Base-by-base conservation (phyloP, 1,140 invertebrate genomes). In the Drosophila subpulchrella region DNA sequence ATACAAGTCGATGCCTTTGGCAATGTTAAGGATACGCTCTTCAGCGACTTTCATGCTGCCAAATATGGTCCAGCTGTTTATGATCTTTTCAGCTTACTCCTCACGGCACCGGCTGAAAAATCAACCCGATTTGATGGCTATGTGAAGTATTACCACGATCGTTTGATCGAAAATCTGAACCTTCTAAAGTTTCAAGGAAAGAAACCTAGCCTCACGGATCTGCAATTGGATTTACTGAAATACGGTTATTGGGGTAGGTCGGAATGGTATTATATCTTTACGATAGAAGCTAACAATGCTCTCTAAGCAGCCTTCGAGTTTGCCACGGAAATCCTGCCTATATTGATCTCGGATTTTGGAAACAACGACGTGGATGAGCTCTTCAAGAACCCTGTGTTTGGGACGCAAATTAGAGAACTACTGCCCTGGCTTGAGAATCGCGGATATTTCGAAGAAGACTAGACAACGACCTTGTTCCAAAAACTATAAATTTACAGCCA, bases 341-440 rank as follows among this genome's bases (percentile, higher is more conserved):
- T 84, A 15, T 20, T 75, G 2, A 30, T 89, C 17, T 66, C 73
- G 6, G 58, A 78, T 8, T 73, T 71, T 20, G 34, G 32, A 2
- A 47, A 30, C 27, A 20, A 39, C 6, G 61, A 81, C 46, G 15
- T 63, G 0, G 65, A 78, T 6, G 84, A 84, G 39, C 6, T 84
- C 0, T 84, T 81, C 8, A 78, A 42, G 44, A 54, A 59, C 8
- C 8, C 42, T 0, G 42, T 38, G 2, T 90, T 78, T 38, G 55
- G 56, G 0, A 15, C 41, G 2, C 63, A 90, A 51, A 32, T 90
- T 1, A 57, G 66, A 6, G 71, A 78, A 24, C 30, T 88, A 11
- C 32, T 88, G 17, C 84, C 84, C n/a, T 90, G 84, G 84, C 17
- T 88, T 42, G 80, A 88, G 38, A 81, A 84, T 70, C 84, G 85